A percentile compares a stretch with the other conserved stretches of the same genome.
These are phyloP conservation scores for Serinus canaria DNA, from an alignment of 2,113 vertebrate genomes.

Conservation along the genomic window DNA sequence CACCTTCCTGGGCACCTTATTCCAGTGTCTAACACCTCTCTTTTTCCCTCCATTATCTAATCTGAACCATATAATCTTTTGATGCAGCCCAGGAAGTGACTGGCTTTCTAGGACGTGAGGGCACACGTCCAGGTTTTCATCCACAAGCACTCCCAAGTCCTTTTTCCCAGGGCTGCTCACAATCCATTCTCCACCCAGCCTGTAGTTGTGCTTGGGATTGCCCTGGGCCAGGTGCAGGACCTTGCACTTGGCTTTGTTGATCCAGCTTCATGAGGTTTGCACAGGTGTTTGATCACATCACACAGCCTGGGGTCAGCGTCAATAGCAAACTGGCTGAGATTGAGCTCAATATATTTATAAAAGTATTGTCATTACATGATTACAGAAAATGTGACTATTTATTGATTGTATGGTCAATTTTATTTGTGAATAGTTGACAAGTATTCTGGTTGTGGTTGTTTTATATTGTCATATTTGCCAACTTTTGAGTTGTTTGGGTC, in stretches of 20 bases:
- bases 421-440: neutral
- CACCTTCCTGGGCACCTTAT: neutral
- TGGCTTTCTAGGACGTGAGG: neutral
- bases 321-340: neutral
- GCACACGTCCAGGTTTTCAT: neutral
- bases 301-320: neutral
- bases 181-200: neutral
- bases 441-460: neutral
- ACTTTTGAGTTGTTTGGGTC: neutral
- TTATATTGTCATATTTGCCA: neutral
- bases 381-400: neutral
- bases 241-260: neutral
- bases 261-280: neutral
- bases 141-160: no score
- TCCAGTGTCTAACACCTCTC: neutral
- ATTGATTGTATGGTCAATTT: neutral
- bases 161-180: neutral
- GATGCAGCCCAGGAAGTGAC: neutral
- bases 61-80: neutral
- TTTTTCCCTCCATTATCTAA: accelerated
- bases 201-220: neutral
- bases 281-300: neutral
- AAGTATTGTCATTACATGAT: neutral
- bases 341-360: neutral
- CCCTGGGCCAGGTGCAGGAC: neutral